These are phyloP conservation scores for Drosophila mettleri DNA, from an alignment of 2,888 invertebrate species.

Conservation along the genomic window DNA sequence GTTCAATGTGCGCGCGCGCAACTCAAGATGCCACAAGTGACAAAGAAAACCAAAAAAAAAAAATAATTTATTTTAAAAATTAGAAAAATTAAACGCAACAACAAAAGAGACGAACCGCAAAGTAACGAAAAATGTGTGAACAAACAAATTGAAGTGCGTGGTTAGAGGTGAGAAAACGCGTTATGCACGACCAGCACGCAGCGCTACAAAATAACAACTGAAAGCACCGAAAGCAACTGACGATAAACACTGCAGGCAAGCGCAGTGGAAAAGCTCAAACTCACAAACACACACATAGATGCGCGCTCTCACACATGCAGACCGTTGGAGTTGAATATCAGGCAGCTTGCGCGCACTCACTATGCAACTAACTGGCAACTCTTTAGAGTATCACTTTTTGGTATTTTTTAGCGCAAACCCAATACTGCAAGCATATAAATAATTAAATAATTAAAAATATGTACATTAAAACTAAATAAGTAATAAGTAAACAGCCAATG, in stretches of 20 bases:
- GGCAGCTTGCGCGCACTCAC: conserved; percentile 34
- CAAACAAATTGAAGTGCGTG: conserved; percentile 30
- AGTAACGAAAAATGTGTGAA: conserved; percentile 34
- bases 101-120: conserved; percentile 33
- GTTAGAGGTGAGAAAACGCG: conserved; percentile 33
- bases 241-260: conserved; percentile 61
- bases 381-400: not conserved
- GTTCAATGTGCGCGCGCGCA: conserved; percentile 56
- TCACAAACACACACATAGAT: not conserved
- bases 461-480: too few species aligned
- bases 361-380: conserved; percentile 20
- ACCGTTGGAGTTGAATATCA: conserved; percentile 8
- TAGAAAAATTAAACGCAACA: conserved; percentile 2
- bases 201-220: conserved; percentile 64
- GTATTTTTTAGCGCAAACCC: conserved; percentile 13
- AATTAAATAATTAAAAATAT: too few species aligned
- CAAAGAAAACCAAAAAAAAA: conserved; percentile 9
- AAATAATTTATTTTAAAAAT: too few species aligned
- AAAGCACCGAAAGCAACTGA: conserved; percentile 44
- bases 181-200: conserved; percentile 64
- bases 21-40: conserved; percentile 35
- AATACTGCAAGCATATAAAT: not conserved
- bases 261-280: conserved; percentile 55
- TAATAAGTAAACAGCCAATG: not conserved
- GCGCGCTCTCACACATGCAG: conserved; percentile 15